phyloP scores from a whole-genome alignment of 2,888 invertebrate species.

The Thymelicus acteon region DNA sequence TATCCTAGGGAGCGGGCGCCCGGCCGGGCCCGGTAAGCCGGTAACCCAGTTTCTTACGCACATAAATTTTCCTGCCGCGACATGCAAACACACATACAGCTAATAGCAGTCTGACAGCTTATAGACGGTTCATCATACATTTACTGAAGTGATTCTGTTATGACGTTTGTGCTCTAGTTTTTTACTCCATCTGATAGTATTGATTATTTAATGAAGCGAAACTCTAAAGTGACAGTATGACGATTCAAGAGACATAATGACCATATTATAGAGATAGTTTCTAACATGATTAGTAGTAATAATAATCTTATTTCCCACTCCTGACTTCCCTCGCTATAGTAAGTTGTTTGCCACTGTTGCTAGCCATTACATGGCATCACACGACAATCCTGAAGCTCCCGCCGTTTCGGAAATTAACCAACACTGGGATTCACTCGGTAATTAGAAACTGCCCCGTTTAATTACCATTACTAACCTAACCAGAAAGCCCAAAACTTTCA shows the following conservation, averaged over 20 bases:
- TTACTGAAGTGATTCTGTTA: not conserved
- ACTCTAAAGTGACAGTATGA: no score
- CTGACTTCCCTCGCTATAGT: no score
- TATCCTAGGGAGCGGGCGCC: not conserved
- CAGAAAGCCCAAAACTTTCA: not conserved
- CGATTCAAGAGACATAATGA: no score
- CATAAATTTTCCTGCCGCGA: constrained; percentile 31
- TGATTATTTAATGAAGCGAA: no score
- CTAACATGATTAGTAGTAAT: no score
- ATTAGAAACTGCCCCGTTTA: not conserved
- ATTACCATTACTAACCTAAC: no score
- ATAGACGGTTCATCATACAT: not conserved
- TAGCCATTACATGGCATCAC: no score
- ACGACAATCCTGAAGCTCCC: no score
- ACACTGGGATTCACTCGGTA: not conserved
- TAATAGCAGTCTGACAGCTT: not conserved
- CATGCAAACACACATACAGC: constrained; percentile 30
- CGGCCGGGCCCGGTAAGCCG: not conserved
- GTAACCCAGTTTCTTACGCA: constrained; percentile 31
- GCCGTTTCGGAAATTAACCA: no score
- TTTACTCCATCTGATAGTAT: not conserved
- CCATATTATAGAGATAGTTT: no score
- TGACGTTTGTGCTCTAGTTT: not conserved
- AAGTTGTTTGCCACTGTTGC: no score
- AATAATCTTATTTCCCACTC: no score